Base-by-base conservation (phyloP, 2,888 invertebrate genomes). In the Heliconius hortense region DNA sequence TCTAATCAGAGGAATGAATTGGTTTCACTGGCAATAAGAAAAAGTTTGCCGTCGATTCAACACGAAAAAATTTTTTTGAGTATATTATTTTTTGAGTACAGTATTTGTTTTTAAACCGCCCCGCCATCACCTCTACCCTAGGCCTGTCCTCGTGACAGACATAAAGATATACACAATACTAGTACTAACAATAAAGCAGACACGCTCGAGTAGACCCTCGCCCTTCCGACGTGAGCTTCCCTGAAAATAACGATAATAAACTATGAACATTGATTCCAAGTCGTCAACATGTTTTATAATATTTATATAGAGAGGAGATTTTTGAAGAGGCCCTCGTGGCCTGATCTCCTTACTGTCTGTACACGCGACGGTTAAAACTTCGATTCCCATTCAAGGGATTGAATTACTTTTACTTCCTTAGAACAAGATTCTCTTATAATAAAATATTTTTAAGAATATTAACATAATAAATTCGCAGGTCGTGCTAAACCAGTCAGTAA, bases 151-250 rank as follows among this genome's bases (percentile, higher is more conserved):
- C 15, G 31, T 68, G 73, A 53, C 48, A 43, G 39, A 76, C 76
- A 53, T 72, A 76, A 76, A 77, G 74, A 81, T 76, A 76, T 80
- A 79, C 80, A 77, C 63, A 66, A 15, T 24, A 24, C 39, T 26
- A 43, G 39, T 81, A 79, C 81, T 79, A 88, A 92, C 92, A 92
- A 92, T 90, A 87, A 87, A 85, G 84, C 85, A 87, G 88, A 77
- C 82, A 79, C 88, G 92, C 83, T 88, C 82, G 83, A 87, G 72
- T 84, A 84, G 78, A 59, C 75, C 86, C 91, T 79, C 80, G 84
- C 92, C 92, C 90, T 87, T 89, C 89, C 89, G 86, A 76, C 79
- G 60, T 72, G 60, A 71, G 60, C 71, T 71, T 71, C 71, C 71
- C 21, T 71, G 24, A 39, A 39, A 24, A 71, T 71, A 39, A 43